A percentile compares a stretch with the other conserved stretches of the same genome.
Conservation (phyloP, 2,113 vertebrate species). For the Pleuronectes platessa region DNA sequence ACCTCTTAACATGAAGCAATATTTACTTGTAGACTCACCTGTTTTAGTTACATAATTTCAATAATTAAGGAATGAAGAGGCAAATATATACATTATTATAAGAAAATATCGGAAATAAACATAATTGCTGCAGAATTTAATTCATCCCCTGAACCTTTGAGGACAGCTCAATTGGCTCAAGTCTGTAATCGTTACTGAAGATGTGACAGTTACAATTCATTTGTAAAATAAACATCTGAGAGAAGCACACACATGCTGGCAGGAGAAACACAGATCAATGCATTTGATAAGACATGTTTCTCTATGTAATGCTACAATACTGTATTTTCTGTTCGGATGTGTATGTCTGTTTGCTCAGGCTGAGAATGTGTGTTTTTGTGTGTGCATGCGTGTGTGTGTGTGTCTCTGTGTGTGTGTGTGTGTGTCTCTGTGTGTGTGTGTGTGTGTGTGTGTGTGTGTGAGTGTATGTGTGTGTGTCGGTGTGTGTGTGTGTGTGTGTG, state of each 20-base stretch:
- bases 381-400: constrained; percentile 18
- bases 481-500: no score
- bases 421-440: constrained; percentile 15
- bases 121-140: no score
- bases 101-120: no score
- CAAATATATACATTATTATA: no score
- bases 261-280: neutral
- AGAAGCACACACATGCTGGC: neutral
- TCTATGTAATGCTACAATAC: neutral
- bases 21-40: neutral
- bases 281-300: neutral
- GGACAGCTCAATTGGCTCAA: no score
- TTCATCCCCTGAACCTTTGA: no score
- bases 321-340: constrained; percentile 2
- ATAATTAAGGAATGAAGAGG: no score
- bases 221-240: neutral
- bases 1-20: neutral
- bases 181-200: no score
- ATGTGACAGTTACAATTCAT: neutral
- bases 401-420: no score
- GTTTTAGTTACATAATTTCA: no score
- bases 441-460: constrained; percentile 46
- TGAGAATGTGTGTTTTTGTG: constrained; percentile 15
- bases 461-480: no score
- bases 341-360: constrained; percentile 33